Conservation (phyloP, 92 coral and sea anemone genomes). For the Pocillopora grandis region DNA sequence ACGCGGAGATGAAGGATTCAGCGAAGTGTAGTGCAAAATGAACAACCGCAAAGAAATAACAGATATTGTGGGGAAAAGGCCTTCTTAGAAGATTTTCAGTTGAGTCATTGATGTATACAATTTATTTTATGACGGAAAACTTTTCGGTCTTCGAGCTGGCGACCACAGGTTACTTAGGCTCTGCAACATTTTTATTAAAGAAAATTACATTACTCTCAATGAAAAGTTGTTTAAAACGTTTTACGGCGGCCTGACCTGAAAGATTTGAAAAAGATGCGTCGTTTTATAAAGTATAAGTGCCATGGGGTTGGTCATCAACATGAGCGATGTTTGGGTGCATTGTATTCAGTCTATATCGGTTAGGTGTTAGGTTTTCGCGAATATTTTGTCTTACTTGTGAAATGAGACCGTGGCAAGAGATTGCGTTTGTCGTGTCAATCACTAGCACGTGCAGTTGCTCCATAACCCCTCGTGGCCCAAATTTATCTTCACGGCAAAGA, state of each 20-base stretch:
- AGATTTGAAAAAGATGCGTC: slow-evolving; percentile 57
- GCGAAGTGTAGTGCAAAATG: too few species aligned
- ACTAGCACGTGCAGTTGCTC: too few species aligned
- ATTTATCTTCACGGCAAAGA: background rate
- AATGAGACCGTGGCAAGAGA: too few species aligned
- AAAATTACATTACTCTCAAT: too few species aligned
- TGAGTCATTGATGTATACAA: slow-evolving; percentile 48
- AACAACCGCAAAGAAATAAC: too few species aligned
- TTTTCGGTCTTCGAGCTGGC: slow-evolving; percentile 56
- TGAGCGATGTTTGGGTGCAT: slow-evolving; percentile 48
- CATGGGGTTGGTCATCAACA: slow-evolving; percentile 55
- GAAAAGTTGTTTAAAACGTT: slow-evolving; percentile 56
- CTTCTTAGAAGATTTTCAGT: slow-evolving; percentile 51
- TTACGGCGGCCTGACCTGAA: slow-evolving; percentile 62
- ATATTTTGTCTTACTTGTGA: too few species aligned
- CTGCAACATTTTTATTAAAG: background rate
- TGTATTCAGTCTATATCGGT: slow-evolving; percentile 54
- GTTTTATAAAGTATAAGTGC: slow-evolving; percentile 61
- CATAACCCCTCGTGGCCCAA: too few species aligned
- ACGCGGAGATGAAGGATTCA: too few species aligned
- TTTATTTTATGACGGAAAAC: slow-evolving; percentile 54
- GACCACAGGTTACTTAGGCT: slow-evolving; percentile 56
- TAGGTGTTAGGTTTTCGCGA: slow-evolving; percentile 29
- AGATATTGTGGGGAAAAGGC: background rate
- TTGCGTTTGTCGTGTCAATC: too few species aligned